Conservation (phyloP, 2,888 invertebrate genomes). For the Amblyteles armatorius region DNA sequence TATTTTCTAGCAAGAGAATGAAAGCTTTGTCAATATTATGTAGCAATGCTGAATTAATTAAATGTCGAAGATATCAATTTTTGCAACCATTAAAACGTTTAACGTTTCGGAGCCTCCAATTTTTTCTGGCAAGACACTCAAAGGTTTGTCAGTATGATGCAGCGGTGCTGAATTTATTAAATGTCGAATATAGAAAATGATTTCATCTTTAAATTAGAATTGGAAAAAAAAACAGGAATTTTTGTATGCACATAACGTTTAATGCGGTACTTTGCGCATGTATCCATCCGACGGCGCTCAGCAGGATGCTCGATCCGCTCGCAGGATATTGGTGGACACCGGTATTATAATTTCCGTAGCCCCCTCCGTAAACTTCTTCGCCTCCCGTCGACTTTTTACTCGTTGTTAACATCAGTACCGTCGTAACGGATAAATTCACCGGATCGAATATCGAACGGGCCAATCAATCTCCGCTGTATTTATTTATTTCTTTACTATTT, state of each 20-base stretch:
- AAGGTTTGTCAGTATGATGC: too few relatives aligned
- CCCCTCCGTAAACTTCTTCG: background rate
- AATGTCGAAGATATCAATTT: too few relatives aligned
- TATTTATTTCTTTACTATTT: too few relatives aligned
- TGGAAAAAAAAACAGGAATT: background rate
- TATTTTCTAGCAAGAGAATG: too few relatives aligned
- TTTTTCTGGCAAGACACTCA: too few relatives aligned
- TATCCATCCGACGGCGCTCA: constrained; percentile 34
- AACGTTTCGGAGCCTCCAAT: too few relatives aligned
- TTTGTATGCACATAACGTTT: background rate
- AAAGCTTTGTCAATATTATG: too few relatives aligned
- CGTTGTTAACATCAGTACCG: constrained; percentile 29
- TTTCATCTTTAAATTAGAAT: background rate
- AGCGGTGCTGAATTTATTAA: background rate
- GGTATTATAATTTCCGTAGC: constrained; percentile 30
- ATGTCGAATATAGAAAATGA: background rate
- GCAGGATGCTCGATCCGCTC: constrained; percentile 36
- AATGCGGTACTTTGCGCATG: constrained; percentile 32
- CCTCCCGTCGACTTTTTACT: constrained; percentile 28
- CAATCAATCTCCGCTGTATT: background rate
- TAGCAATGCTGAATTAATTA: too few relatives aligned
- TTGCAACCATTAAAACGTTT: too few relatives aligned
- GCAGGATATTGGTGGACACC: constrained; percentile 31
- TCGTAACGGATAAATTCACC: constrained; percentile 2
- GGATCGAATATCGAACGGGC: constrained; percentile 17